Conservation (phyloP, 1,140 invertebrate genomes). For the Belonocnema kinseyi region DNA sequence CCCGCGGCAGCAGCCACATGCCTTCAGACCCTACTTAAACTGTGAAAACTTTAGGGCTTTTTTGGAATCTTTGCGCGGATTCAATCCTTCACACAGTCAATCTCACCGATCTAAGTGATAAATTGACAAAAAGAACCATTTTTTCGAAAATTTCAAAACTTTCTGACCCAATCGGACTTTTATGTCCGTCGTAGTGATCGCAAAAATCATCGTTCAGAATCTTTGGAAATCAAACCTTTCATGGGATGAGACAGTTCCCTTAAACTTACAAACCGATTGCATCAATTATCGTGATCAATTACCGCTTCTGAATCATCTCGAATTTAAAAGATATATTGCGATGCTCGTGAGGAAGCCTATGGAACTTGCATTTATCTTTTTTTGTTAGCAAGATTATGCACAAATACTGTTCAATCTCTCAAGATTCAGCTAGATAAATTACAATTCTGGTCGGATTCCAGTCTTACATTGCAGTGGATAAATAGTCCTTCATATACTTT, state of each 20-base stretch:
- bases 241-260: no score
- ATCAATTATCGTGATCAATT: no score
- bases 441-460: no score
- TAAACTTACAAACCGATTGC: no score
- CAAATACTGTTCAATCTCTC: no score
- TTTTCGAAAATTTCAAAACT: slow-evolving; percentile 15
- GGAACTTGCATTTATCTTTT: background rate
- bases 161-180: slow-evolving; percentile 16
- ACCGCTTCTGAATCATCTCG: no score
- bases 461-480: no score
- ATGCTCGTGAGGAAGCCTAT: background rate
- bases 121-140: slow-evolving; percentile 24
- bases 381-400: no score
- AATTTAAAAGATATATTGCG: no score
- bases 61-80: background rate
- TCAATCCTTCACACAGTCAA: background rate
- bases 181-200: slow-evolving; percentile 2
- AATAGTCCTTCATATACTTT: background rate
- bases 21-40: background rate
- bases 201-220: slow-evolving; percentile 31
- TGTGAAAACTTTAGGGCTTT: slow-evolving; percentile 4
- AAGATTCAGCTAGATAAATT: no score
- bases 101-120: background rate
- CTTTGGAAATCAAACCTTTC: background rate
- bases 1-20: background rate